These are phyloP conservation scores for Smittia sp. DNA, from an alignment of 2,888 invertebrate genomes.

Conservation along the genomic window DNA sequence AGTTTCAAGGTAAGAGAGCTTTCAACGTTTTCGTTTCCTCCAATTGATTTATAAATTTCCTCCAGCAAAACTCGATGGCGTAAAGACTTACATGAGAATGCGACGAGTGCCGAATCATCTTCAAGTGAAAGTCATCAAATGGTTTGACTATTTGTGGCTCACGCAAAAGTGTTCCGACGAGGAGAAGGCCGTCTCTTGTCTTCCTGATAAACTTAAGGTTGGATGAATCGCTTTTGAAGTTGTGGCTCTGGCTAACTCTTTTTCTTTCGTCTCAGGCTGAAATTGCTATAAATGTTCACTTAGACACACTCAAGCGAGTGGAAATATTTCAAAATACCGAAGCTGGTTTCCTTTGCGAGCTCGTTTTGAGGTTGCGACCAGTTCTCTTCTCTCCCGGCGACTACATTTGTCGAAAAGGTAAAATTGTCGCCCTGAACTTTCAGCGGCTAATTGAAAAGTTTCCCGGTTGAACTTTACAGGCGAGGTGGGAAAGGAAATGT, in stretches of 20 bases:
- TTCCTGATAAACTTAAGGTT: constrained; percentile 93
- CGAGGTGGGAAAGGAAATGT: constrained; percentile 99
- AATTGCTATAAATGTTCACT: constrained; percentile 98
- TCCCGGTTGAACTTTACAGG: constrained; percentile 59
- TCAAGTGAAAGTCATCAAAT: constrained; percentile 96
- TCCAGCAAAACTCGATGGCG: constrained; percentile 92
- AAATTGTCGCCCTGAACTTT: constrained; percentile 43
- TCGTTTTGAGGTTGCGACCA: constrained; percentile 89
- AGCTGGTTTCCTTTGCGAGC: constrained; percentile 96
- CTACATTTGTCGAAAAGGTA: constrained; percentile 98
- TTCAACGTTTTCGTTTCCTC: background rate
- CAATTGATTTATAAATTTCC: background rate
- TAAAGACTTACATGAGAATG: constrained; percentile 98
- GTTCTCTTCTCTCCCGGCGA: constrained; percentile 98
- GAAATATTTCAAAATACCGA: constrained; percentile 99
- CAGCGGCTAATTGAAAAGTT: background rate
- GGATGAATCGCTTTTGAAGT: no score
- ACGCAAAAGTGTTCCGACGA: constrained; percentile 98
- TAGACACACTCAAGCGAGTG: constrained; percentile 95
- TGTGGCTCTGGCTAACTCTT: background rate
- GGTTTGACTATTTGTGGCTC: constrained; percentile 99
- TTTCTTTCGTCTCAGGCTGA: constrained; percentile 63
- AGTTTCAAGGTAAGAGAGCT: constrained; percentile 77
- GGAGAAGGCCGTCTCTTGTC: constrained; percentile 90
- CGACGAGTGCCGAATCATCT: constrained; percentile 90